Conservation (phyloP, 2,113 vertebrate genomes). For the Oryzias javanicus region DNA sequence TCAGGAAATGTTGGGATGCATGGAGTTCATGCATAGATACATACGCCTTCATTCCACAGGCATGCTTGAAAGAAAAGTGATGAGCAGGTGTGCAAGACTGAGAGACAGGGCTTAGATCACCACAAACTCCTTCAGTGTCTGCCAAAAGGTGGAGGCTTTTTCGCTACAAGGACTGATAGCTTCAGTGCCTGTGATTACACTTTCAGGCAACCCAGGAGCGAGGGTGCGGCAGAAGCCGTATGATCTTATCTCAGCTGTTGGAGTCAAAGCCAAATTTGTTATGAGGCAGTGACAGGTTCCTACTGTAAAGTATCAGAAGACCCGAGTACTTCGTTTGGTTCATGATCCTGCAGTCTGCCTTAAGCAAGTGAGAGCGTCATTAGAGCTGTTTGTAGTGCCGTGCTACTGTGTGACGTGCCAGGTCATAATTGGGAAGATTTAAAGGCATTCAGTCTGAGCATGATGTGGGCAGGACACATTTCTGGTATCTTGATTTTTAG, state of each 20-base stretch:
- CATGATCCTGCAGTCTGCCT: slow-evolving; percentile 14
- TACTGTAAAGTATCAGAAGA: slow-evolving; percentile 9
- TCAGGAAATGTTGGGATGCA: slow-evolving; percentile 5
- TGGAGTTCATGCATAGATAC: neutral
- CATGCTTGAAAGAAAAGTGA: slow-evolving; percentile 30
- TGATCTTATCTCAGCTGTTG: slow-evolving; percentile 33
- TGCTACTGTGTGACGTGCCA: slow-evolving; percentile 29
- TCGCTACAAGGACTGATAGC: slow-evolving; percentile 34
- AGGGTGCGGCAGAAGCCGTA: slow-evolving; percentile 12
- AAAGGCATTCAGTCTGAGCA: slow-evolving; percentile 38
- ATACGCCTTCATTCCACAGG: slow-evolving; percentile 24
- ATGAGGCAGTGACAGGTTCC: slow-evolving; percentile 13
- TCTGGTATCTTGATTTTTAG: slow-evolving; percentile 14
- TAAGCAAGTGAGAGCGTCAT: slow-evolving; percentile 16
- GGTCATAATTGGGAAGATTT: slow-evolving; percentile 58
- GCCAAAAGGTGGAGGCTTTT: slow-evolving; percentile 41
- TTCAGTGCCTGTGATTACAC: slow-evolving; percentile 47
- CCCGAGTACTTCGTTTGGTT: slow-evolving; percentile 20
- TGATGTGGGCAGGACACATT: slow-evolving; percentile 22
- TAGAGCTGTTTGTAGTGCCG: slow-evolving; percentile 15
- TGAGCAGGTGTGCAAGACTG: slow-evolving; percentile 39
- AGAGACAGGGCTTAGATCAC: slow-evolving; percentile 22
- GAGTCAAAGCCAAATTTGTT: slow-evolving; percentile 20
- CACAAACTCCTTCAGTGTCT: slow-evolving; percentile 24
- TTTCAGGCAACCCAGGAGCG: slow-evolving; percentile 8